Conservation (phyloP, 2,888 invertebrate genomes). For the Druceiella hillmani region DNA sequence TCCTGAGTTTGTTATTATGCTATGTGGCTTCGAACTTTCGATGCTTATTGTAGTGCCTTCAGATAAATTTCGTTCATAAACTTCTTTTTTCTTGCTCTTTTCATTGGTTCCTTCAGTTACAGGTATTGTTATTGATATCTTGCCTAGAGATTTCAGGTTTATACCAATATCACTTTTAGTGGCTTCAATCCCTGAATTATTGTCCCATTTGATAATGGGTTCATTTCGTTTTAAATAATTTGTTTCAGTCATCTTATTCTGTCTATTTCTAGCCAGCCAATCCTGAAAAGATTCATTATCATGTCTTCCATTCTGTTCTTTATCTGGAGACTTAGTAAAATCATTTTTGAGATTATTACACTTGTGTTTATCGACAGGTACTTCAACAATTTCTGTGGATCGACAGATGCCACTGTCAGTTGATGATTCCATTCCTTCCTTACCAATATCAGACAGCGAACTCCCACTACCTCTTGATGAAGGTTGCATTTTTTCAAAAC, state of each 20-base stretch:
- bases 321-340: conserved; percentile 26
- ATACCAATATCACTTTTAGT: conserved; percentile 34
- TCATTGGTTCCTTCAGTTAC: conserved; percentile 16
- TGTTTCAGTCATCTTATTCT: conserved; percentile 31
- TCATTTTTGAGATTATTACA: conserved; percentile 19
- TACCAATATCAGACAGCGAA: conserved; percentile 36
- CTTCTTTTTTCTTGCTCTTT: no score
- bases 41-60: no score
- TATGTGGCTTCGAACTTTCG: no score
- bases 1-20: no score
- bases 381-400: conserved; percentile 60
- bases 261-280: conserved; percentile 42
- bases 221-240: conserved; percentile 31
- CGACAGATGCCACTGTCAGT: conserved; percentile 73
- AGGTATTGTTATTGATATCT: conserved; percentile 42
- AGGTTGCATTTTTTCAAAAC: conserved; percentile 52
- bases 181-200: conserved; percentile 28
- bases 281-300: conserved; percentile 40
- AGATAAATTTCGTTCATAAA: no score
- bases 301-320: conserved; percentile 28
- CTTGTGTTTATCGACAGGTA: conserved; percentile 24
- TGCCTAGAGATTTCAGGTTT: conserved; percentile 38
- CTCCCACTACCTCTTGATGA: conserved; percentile 31
- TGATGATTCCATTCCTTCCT: conserved; percentile 63
- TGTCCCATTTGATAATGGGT: background rate